Conservation (phyloP, 2,113 vertebrate species). For the Dipodomys merriami region DNA sequence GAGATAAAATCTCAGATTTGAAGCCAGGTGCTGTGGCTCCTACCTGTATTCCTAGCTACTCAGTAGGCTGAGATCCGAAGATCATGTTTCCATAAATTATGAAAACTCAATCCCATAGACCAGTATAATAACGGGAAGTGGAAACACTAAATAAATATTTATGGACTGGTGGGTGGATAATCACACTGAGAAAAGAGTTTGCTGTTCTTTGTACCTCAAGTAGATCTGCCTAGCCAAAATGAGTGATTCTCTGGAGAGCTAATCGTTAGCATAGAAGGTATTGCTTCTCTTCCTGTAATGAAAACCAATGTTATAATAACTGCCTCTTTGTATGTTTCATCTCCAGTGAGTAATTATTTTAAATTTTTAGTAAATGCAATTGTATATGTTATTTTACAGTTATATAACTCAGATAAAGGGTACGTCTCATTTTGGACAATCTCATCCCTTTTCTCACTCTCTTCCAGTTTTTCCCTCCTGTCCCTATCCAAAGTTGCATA, state of each 20-base stretch:
- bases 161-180: background rate
- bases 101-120: background rate
- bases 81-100: background rate
- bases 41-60: background rate
- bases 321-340: slow-evolving; percentile 13
- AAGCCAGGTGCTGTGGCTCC: too few species aligned
- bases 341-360: background rate
- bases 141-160: background rate
- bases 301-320: slow-evolving; percentile 16
- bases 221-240: background rate
- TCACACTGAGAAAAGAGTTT: background rate
- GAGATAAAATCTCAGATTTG: too few species aligned
- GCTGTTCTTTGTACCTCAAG: background rate
- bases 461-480: too few species aligned
- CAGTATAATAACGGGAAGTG: background rate
- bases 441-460: too few species aligned
- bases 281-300: slow-evolving; percentile 26
- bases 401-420: too few species aligned
- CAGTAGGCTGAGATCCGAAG: background rate
- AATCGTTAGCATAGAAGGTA: background rate
- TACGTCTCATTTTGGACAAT: background rate
- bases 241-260: background rate
- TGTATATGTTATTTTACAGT: too few species aligned
- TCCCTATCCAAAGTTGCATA: background rate
- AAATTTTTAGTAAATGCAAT: too few species aligned